phyloP scores from a whole-genome alignment of 2,797 vertebrate species.

The Trachops cirrhosus region DNA sequence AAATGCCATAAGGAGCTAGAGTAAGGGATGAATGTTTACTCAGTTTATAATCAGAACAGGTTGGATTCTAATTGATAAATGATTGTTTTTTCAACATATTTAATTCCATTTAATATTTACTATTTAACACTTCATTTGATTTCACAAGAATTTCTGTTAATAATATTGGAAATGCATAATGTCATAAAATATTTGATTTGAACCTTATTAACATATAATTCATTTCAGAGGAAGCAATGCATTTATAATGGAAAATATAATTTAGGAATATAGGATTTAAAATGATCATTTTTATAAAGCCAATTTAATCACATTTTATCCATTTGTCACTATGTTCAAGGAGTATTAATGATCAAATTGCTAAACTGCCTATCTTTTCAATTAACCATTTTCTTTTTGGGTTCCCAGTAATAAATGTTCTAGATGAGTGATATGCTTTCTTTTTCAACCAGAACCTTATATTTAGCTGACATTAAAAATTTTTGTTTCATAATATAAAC shows the following conservation, averaged over 20 bases:
- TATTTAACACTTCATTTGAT: constrained; percentile 57
- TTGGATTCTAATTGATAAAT: constrained; percentile 50
- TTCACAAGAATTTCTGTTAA: constrained; percentile 61
- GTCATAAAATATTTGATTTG: constrained; percentile 49
- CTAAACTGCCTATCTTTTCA: constrained; percentile 80
- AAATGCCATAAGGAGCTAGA: not conserved
- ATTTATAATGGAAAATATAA: constrained; percentile 86
- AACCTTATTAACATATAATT: constrained; percentile 82
- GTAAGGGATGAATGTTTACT: not conserved
- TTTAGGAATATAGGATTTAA: constrained; percentile 72
- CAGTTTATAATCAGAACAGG: not conserved
- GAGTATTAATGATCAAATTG: constrained; percentile 83
- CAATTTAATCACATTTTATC: constrained; percentile 85
- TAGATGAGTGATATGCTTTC: not conserved
- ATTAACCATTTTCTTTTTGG: constrained; percentile 69
- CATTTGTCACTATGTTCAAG: constrained; percentile 83
- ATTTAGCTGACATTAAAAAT: constrained; percentile 27
- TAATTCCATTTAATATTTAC: constrained; percentile 67
- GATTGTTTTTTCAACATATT: constrained; percentile 61
- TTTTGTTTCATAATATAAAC: not conserved
- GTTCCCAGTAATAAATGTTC: not conserved
- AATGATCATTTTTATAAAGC: constrained; percentile 81
- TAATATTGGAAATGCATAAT: constrained; percentile 66
- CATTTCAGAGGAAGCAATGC: constrained; percentile 80
- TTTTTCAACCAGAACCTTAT: not conserved